Evolutionary conservation across 2,113 vertebrate genomes (phyloP).

Genomic region (Daphoenositta chrysoptera): DNA sequence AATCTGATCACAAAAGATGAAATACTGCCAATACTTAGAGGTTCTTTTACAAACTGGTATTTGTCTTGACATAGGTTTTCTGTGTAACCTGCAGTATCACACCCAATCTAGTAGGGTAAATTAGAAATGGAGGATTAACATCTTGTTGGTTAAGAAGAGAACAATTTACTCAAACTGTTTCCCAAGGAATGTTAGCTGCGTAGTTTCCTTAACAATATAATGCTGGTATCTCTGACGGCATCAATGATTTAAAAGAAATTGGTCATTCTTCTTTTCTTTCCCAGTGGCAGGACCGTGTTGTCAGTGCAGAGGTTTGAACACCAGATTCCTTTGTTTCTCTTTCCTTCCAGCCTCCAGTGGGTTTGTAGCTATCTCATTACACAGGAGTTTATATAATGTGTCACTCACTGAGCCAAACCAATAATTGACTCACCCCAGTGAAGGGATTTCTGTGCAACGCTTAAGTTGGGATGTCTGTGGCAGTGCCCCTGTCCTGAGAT

Average conservation of each 20-base stretch:
- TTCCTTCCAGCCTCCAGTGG: background rate
- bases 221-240: background rate
- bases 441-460: background rate
- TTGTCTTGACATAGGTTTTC: background rate
- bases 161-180: background rate
- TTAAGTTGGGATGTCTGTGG: background rate
- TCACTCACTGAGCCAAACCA: background rate
- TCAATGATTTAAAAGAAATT: background rate
- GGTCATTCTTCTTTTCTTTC: background rate
- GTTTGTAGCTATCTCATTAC: background rate
- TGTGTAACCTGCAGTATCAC: background rate
- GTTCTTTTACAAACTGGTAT: background rate
- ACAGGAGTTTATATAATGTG: rapidly evolving
- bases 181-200: background rate
- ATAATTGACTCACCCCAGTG: background rate
- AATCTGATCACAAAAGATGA: background rate
- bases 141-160: background rate
- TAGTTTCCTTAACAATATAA: background rate
- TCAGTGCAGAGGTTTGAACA: background rate
- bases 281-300: background rate
- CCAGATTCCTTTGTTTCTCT: background rate
- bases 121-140: background rate
- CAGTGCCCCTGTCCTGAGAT: background rate
- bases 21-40: background rate
- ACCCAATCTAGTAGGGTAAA: background rate